A percentile compares a stretch with the other conserved stretches of the same genome.
Conservation (phyloP, 2,797 vertebrate species). For the Momotus momota region DNA sequence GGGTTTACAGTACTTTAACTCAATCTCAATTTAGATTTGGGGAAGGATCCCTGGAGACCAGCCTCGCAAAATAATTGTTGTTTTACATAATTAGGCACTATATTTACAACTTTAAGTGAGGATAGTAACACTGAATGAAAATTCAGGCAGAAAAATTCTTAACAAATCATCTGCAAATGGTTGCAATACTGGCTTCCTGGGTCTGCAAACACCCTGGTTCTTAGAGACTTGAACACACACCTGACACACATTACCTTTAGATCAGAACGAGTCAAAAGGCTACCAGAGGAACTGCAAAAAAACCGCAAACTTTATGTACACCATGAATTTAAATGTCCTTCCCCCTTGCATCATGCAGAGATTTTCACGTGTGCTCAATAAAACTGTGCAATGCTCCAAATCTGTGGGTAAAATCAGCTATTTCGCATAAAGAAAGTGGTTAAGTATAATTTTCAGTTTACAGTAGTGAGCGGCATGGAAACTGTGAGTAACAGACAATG, state of each 20-base stretch:
- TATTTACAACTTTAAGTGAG: neutral
- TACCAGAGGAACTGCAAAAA: neutral
- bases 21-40: neutral
- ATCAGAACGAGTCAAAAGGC: neutral
- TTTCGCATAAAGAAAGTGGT: constrained; percentile 54
- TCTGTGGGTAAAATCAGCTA: constrained; percentile 40
- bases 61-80: neutral
- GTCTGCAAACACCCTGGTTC: neutral
- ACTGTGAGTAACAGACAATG: constrained; percentile 21
- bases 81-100: neutral
- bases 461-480: constrained; percentile 34
- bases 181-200: neutral
- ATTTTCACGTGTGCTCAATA: constrained; percentile 63
- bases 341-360: neutral
- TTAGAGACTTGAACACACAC: neutral
- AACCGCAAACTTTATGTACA: fast-evolving
- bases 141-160: neutral
- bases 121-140: neutral
- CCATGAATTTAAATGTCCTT: constrained; percentile 20
- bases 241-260: neutral
- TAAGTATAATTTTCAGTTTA: constrained; percentile 16
- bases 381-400: constrained; percentile 19
- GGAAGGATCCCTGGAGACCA: neutral
- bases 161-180: neutral
- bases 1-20: neutral